Percentiles rank a stretch among this genome's conserved stretches.
phyloP scores from a whole-genome alignment of 2,113 vertebrate species.

The Tyto alba region DNA sequence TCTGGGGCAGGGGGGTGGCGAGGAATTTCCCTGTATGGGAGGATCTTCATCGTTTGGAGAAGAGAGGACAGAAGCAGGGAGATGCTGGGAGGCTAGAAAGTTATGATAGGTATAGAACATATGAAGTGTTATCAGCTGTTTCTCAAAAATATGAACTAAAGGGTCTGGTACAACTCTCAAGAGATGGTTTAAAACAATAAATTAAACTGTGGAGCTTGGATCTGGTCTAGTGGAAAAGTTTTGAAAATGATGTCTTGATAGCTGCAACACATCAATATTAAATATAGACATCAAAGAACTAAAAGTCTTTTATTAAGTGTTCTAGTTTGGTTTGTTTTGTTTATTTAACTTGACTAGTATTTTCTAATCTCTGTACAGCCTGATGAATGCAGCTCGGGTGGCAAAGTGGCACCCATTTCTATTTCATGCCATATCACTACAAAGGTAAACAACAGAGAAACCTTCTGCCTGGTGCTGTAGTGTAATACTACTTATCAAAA shows the following conservation, averaged over 20 bases:
- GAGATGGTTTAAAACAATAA: background rate
- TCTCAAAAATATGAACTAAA: accelerated
- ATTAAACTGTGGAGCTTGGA: background rate
- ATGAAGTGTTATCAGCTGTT: accelerated
- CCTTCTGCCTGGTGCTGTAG: background rate
- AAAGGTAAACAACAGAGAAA: background rate
- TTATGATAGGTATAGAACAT: accelerated
- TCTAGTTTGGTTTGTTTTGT: background rate
- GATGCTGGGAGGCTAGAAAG: background rate
- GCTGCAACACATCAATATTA: background rate
- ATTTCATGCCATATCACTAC: background rate
- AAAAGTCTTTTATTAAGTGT: background rate
- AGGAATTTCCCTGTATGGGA: accelerated
- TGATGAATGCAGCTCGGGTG: background rate
- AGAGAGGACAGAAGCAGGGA: background rate
- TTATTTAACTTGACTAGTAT: background rate
- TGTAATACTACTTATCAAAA: background rate
- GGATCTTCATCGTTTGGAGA: accelerated
- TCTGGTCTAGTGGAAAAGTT: background rate
- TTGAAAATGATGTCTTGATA: background rate
- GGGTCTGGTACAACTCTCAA: background rate
- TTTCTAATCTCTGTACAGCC: background rate
- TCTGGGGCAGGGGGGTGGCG: accelerated
- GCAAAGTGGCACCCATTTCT: background rate
- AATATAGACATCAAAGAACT: background rate